Conservation (phyloP, 2,888 invertebrate genomes). For the Epirrita christyi region DNA sequence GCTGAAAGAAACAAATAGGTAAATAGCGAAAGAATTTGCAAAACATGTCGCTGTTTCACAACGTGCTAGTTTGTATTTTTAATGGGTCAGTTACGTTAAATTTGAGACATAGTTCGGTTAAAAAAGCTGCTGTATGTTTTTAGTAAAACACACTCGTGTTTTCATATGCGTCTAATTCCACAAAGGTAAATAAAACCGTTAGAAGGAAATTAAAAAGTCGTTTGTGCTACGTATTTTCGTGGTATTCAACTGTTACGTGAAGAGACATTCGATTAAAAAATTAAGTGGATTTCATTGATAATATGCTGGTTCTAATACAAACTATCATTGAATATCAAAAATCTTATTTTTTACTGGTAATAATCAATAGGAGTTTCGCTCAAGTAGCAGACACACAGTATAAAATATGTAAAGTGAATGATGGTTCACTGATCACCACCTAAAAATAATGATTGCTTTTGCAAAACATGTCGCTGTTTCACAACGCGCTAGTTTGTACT, state of each 20-base stretch:
- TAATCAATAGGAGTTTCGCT: too few relatives aligned
- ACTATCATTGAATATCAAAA: too few relatives aligned
- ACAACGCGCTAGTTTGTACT: constrained; percentile 22
- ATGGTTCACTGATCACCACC: too few relatives aligned
- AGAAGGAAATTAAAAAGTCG: constrained; percentile 3
- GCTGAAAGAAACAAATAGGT: constrained; percentile 46
- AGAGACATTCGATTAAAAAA: too few relatives aligned
- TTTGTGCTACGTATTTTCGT: neutral
- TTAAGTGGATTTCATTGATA: too few relatives aligned
- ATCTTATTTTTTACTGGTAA: too few relatives aligned
- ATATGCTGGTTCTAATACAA: too few relatives aligned
- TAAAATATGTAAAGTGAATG: too few relatives aligned
- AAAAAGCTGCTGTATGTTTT: constrained; percentile 25
- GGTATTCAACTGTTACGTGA: too few relatives aligned
- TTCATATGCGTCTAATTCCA: constrained; percentile 22
- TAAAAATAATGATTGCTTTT: constrained; percentile 38
- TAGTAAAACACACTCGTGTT: constrained; percentile 18
- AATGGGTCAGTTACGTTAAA: constrained; percentile 31
- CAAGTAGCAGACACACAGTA: too few relatives aligned
- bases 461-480: constrained; percentile 30
- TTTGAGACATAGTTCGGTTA: constrained; percentile 28
- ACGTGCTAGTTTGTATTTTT: constrained; percentile 28
- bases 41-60: constrained; percentile 28
- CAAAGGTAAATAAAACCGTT: constrained; percentile 21
- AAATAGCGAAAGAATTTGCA: constrained; percentile 37